A percentile compares a stretch with the other conserved stretches of the same genome.
These are phyloP conservation scores for Palythoa heliodiscus DNA, from an alignment of 92 coral and sea anemone genomes.

Conservation along the genomic window DNA sequence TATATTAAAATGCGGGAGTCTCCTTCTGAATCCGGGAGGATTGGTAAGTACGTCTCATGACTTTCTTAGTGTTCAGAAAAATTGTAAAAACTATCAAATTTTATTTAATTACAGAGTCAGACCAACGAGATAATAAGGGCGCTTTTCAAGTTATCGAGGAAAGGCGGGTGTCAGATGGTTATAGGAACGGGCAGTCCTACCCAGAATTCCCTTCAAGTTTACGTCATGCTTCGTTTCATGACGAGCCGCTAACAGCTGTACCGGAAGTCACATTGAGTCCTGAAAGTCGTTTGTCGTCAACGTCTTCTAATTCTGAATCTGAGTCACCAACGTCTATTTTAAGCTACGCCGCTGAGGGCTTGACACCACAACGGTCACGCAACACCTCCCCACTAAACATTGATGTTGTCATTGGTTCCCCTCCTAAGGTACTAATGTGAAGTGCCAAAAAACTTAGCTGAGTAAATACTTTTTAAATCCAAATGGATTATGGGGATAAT, in stretches of 20 bases:
- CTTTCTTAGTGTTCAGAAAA: neutral
- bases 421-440: slow-evolving; percentile 46
- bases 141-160: slow-evolving; percentile 3
- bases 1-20: too few species aligned
- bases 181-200: slow-evolving; percentile 41
- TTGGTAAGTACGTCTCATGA: neutral
- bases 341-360: slow-evolving; percentile 36
- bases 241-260: slow-evolving; percentile 65
- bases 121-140: neutral
- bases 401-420: slow-evolving; percentile 56
- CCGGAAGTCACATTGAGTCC: slow-evolving; percentile 71
- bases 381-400: slow-evolving; percentile 72
- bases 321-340: slow-evolving; percentile 50
- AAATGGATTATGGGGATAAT: too few species aligned
- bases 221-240: slow-evolving; percentile 71
- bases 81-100: neutral
- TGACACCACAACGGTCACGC: slow-evolving; percentile 66
- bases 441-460: neutral
- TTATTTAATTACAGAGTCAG: slow-evolving; percentile 7
- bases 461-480: too few species aligned
- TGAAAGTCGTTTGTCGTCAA: slow-evolving; percentile 38
- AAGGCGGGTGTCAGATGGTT: slow-evolving; percentile 70
- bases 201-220: slow-evolving; percentile 54
- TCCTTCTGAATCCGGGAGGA: too few species aligned
- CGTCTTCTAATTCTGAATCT: slow-evolving; percentile 53